Percentiles rank a stretch among this genome's conserved stretches.
Evolutionary conservation across 53 echinoderm and acorn worm genomes (phyloP).

Genomic region (Henricia sp.): DNA sequence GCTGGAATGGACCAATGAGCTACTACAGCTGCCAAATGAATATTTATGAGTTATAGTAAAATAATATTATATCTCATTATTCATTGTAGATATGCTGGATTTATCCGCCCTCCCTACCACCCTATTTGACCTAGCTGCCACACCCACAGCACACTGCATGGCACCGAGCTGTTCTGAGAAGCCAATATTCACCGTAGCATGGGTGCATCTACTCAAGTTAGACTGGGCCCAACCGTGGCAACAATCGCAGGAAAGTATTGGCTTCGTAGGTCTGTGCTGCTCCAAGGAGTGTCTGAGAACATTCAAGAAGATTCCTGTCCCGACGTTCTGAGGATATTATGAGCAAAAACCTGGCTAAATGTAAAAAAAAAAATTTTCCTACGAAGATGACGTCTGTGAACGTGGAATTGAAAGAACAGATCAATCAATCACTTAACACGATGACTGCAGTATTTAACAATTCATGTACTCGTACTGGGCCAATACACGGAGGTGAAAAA

Average conservation of each 20-base stretch:
- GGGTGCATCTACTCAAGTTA: constrained; percentile 73
- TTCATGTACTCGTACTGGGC: no score
- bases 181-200: constrained; percentile 73
- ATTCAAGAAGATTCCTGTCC: constrained; percentile 76
- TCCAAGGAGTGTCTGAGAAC: constrained; percentile 64
- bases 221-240: constrained; percentile 70
- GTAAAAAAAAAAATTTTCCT: no score
- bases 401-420: no score
- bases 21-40: not conserved
- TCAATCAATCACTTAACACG: no score
- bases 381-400: no score
- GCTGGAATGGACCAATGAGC: no score
- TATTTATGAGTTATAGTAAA: not conserved
- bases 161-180: constrained; percentile 70
- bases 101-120: constrained; percentile 59
- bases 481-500: no score
- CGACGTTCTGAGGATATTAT: constrained; percentile 64
- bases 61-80: not conserved
- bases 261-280: constrained; percentile 75
- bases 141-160: constrained; percentile 72
- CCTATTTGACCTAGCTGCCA: constrained; percentile 41
- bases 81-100: constrained; percentile 51
- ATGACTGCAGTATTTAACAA: no score
- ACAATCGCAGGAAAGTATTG: constrained; percentile 36
- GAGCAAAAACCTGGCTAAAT: no score